Evolutionary conservation across 1,140 invertebrate genomes (phyloP).

Genomic region (Drosophila dunni): DNA sequence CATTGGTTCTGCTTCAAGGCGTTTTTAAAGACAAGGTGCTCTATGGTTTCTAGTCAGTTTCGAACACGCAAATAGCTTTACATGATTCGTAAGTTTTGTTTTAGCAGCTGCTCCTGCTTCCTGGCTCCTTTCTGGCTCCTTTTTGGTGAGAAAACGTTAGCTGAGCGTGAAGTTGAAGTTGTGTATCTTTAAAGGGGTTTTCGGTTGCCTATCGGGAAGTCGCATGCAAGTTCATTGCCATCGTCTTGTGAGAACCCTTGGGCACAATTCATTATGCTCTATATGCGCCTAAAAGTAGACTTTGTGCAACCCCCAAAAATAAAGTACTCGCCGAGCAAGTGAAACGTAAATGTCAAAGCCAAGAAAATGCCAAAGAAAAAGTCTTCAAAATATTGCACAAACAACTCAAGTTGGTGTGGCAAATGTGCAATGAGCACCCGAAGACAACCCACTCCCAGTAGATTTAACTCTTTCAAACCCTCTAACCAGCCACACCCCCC

Average conservation of each 20-base stretch:
- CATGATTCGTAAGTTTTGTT: slow-evolving; percentile 55
- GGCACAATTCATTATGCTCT: slow-evolving; percentile 71
- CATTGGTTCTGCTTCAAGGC: slow-evolving; percentile 74
- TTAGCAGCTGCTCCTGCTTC: slow-evolving; percentile 11
- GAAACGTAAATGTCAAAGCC: slow-evolving; percentile 41
- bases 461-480: no score
- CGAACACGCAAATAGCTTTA: slow-evolving; percentile 50
- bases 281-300: slow-evolving; percentile 40
- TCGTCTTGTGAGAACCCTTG: slow-evolving; percentile 53
- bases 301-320: slow-evolving; percentile 72
- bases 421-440: slow-evolving; percentile 59
- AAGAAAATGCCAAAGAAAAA: slow-evolving; percentile 63
- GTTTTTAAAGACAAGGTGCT: slow-evolving; percentile 39
- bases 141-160: slow-evolving; percentile 11
- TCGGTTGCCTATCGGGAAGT: neutral
- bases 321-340: slow-evolving; percentile 41
- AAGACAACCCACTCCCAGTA: slow-evolving; percentile 67
- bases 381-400: slow-evolving; percentile 56
- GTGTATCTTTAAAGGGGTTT: slow-evolving; percentile 21
- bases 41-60: slow-evolving; percentile 29
- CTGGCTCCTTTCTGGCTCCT: no score
- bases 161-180: slow-evolving; percentile 51
- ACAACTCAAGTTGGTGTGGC: slow-evolving; percentile 46
- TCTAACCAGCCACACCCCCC: neutral
- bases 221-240: slow-evolving; percentile 70